Base-by-base conservation (phyloP, 2,113 vertebrate species). In the Mus spicilegus region DNA sequence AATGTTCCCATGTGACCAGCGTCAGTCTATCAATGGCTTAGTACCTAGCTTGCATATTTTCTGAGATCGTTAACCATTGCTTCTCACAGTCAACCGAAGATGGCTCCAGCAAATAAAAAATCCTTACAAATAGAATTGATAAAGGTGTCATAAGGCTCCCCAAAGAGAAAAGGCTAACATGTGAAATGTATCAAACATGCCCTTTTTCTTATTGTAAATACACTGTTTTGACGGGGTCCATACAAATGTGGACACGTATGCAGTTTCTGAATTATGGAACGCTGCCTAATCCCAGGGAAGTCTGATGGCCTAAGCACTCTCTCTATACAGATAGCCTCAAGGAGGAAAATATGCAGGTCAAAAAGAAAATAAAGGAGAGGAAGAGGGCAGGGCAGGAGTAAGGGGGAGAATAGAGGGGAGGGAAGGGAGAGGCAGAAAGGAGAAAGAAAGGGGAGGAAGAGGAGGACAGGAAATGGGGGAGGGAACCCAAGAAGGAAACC, bases 281-380 rank as follows among this genome's bases (percentile, higher is more conserved):
- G 81, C 98, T 98, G 98, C 98, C 98, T 98, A n/a, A 98, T 98
- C 98, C 98, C 86, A 46, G 91, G 78, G 1, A 67, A 56, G 90
- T 39, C 17, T 82, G 76, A 51, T 63, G 17, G 19, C 0, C 3
- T 89, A 54, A 39, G 7, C 61, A 28, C 5, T 30, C 63, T 12
- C 1, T 12, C 1, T 49, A 63, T 2, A 10, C 39, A 94, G 72
- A 61, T 92, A 54, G 77, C 65, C 58, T 92, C 33, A 56, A 54
- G 24, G 49, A 87, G 20, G 49, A 81, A 85, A 67, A 88, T 8
- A 22, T 7, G 49, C 14, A 5, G 80, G 1, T 22, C 33, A 54
- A 75, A 90, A 46, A 20, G 11, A 54, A 54, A 9, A 19, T 5
- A 8, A 84, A 33, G 14, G 26, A 46, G 58, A 61, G 33, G 81